A percentile compares a stretch with the other conserved stretches of the same genome.
These are phyloP conservation scores for Polydrusus tereticollis DNA, from an alignment of 2,888 invertebrate genomes.

Conservation along the genomic window DNA sequence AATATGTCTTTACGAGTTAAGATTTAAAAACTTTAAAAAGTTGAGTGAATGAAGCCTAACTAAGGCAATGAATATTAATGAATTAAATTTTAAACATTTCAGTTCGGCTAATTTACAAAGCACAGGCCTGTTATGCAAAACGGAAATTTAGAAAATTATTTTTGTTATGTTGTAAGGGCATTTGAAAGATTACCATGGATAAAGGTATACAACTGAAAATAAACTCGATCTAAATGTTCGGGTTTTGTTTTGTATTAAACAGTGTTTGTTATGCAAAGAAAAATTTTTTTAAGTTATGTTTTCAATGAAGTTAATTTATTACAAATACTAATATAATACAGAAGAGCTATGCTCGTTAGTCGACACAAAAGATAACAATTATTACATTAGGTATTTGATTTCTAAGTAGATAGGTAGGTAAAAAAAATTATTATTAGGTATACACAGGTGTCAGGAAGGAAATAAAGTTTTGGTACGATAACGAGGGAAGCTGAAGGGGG, in stretches of 20 bases:
- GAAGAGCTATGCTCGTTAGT: too few species aligned
- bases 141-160: constrained; percentile 5
- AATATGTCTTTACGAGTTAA: constrained; percentile 36
- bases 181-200: background rate
- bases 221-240: background rate
- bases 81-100: constrained; percentile 34
- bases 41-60: constrained; percentile 42
- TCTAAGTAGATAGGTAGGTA: too few species aligned
- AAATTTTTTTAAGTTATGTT: too few species aligned
- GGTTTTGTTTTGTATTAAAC: background rate
- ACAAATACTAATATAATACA: too few species aligned
- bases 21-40: constrained; percentile 47
- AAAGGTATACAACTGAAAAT: background rate
- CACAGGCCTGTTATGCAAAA: background rate
- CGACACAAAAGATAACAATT: too few species aligned
- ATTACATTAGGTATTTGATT: too few species aligned
- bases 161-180: constrained; percentile 2
- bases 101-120: constrained; percentile 17
- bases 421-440: too few species aligned
- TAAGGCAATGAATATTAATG: constrained; percentile 45
- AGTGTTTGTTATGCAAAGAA: background rate
- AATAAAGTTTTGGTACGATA: too few species aligned
- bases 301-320: too few species aligned
- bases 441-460: too few species aligned
- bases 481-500: too few species aligned